phyloP scores from a whole-genome alignment of 1,140 invertebrate genomes.

The Drosophila guanche region DNA sequence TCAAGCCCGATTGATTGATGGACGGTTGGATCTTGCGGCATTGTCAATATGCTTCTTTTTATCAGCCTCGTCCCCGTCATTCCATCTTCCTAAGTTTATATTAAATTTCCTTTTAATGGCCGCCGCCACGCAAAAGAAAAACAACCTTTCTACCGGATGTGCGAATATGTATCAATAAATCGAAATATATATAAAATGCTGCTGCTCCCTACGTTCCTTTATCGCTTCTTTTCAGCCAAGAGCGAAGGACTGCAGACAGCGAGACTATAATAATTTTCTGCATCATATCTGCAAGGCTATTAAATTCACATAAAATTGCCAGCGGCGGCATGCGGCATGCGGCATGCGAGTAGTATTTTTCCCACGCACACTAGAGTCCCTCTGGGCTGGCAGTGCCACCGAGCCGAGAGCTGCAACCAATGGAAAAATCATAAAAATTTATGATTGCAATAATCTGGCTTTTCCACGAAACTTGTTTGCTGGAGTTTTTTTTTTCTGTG shows the following conservation, averaged over 20 bases:
- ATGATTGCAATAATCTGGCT: slow-evolving; percentile 71
- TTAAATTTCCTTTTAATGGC: slow-evolving; percentile 75
- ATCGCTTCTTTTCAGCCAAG: slow-evolving; percentile 13
- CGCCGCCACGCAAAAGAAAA: slow-evolving; percentile 1
- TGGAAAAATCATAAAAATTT: slow-evolving; percentile 79
- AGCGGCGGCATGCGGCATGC: slow-evolving; percentile 1
- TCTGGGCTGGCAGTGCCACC: not conserved
- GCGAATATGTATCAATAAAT: slow-evolving; percentile 12
- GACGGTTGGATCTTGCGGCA: slow-evolving; percentile 40
- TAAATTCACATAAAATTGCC: slow-evolving; percentile 70
- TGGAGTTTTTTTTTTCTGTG: slow-evolving; percentile 1
- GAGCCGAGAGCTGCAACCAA: slow-evolving; percentile 43
- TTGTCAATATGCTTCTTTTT: slow-evolving; percentile 74
- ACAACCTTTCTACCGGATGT: slow-evolving; percentile 2
- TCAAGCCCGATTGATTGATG: slow-evolving; percentile 66
- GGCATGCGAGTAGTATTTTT: slow-evolving; percentile 37
- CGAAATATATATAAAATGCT: slow-evolving; percentile 5
- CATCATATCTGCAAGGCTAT: slow-evolving; percentile 73
- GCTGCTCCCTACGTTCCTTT: slow-evolving; percentile 1
- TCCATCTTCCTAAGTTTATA: slow-evolving; percentile 48
- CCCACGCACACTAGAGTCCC: slow-evolving; percentile 25
- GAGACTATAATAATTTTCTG: slow-evolving; percentile 70
- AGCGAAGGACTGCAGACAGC: not conserved
- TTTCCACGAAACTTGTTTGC: slow-evolving; percentile 42
- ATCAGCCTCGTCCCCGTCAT: slow-evolving; percentile 28